Base-by-base conservation (phyloP, 2,797 vertebrate genomes). In the Alca torda region DNA sequence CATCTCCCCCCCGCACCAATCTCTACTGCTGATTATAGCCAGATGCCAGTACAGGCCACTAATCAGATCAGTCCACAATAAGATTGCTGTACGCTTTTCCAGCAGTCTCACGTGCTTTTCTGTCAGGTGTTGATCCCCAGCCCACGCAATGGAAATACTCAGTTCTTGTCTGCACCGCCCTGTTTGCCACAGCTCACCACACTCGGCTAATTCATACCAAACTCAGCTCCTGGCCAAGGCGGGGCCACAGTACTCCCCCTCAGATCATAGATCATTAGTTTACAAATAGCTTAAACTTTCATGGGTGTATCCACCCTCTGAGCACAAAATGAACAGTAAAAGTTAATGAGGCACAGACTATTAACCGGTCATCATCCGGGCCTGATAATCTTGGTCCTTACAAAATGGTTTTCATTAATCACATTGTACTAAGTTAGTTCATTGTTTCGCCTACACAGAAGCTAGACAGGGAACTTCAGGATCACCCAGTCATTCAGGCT, bases 31-130 rank as follows among this genome's bases (percentile, higher is more conserved):
- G 86, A 88, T 92, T 75, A 74, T 4, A 95, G 64, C 56, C 78
- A 74, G 79, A 68, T 83, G 91, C 87, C 93, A 83, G 84, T 48
- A 75, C 84, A 83, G 72, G 89, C 89, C 31, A 4, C 91, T 96
- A 91, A 96, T 96, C 93, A 85, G 93, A 79, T 94, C 93, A 96
- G 91, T 24, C 68, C 19, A 10, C 51, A 50, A 33, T 31, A 54
- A 85, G 94, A 74, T n/a, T 80, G 60, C 68, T 54, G 31, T 39
- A 12, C 25, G 68, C 87, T 84, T 85, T 67, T 63, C 78, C 68
- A 64, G 91, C 60, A 60, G 56, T 25, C 75, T 87, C 64, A 69
- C 24, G 11, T 61, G 84, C 64, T 59, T 76, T 73, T 56, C 51
- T 70, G 68, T 80, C 87, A 87, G 91, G 68, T 68, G 72, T 13